These are phyloP conservation scores for Oscheius onirici DNA, from an alignment of 2,888 invertebrate species.

Conservation along the genomic window DNA sequence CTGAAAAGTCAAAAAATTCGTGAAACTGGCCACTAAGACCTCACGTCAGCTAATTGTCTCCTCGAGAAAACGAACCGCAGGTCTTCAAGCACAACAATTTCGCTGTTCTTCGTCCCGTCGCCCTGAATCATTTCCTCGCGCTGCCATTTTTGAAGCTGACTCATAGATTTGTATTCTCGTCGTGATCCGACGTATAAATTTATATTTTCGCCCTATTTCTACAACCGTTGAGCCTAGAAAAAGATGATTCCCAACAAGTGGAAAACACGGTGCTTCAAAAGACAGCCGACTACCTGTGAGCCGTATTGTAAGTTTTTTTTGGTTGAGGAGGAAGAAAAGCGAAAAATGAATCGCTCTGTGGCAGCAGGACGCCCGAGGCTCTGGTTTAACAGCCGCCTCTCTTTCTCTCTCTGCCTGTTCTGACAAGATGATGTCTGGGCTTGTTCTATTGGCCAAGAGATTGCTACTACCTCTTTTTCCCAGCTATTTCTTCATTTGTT, in stretches of 20 bases:
- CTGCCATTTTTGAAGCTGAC: background rate
- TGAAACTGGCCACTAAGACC: too few relatives aligned
- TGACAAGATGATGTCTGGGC: conserved; percentile 32
- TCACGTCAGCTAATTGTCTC: too few relatives aligned
- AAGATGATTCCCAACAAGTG: background rate
- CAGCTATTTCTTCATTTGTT: conserved; percentile 2
- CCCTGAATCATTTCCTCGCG: conserved; percentile 11
- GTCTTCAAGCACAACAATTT: background rate
- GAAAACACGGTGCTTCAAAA: conserved; percentile 6
- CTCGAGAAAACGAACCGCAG: too few relatives aligned
- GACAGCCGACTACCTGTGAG: conserved; percentile 22
- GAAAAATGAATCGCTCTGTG: conserved; percentile 23
- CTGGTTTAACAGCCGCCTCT: conserved; percentile 25
- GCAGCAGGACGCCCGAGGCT: conserved; percentile 1
- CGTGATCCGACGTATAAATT: background rate
- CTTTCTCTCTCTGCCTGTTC: background rate
- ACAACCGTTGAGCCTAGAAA: too few relatives aligned
- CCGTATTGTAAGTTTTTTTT: conserved; percentile 9
- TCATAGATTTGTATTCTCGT: background rate
- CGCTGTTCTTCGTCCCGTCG: background rate
- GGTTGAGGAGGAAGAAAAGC: background rate
- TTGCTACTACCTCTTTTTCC: background rate
- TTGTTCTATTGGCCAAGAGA: background rate
- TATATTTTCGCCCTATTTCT: background rate
- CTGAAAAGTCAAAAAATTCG: too few relatives aligned